Evolutionary conservation across 1,140 invertebrate species (phyloP).

Genomic region (Bilobella aurantiaca): DNA sequence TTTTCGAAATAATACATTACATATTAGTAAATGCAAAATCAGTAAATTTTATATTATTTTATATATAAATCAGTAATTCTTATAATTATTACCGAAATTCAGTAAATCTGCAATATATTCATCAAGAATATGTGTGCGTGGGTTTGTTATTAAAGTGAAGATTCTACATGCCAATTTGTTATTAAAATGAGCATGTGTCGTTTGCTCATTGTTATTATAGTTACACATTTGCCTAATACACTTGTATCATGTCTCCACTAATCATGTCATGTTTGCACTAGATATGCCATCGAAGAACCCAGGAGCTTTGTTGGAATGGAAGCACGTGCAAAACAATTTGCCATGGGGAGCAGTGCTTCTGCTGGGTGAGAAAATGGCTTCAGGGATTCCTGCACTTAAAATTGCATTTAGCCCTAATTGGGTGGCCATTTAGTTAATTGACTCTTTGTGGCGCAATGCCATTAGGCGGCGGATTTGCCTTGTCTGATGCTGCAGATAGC

Average conservation of each 20-base stretch:
- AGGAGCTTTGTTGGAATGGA: conserved; percentile 60
- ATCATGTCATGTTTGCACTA: background rate
- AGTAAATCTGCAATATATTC: too few species aligned
- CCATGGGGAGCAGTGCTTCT: conserved; percentile 54
- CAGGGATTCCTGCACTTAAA: too few species aligned
- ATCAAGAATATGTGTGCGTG: too few species aligned
- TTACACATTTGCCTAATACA: background rate
- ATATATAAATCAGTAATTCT: too few species aligned
- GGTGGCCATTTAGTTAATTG: too few species aligned
- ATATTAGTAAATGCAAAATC: too few species aligned
- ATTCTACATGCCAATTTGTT: background rate
- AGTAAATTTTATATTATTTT: too few species aligned
- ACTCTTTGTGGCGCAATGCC: background rate
- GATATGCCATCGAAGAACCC: background rate
- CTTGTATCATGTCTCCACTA: background rate
- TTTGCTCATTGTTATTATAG: background rate
- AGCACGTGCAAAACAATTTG: conserved; percentile 60
- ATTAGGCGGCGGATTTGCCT: conserved; percentile 19
- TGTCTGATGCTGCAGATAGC: conserved; percentile 60
- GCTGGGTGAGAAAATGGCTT: conserved; percentile 11
- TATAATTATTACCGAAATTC: too few species aligned
- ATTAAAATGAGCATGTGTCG: background rate
- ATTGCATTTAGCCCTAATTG: too few species aligned
- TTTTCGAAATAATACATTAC: too few species aligned
- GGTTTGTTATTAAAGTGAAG: background rate